Evolutionary conservation across 2,888 invertebrate species (phyloP).

Genomic region (Euspilapteryx auroguttella): DNA sequence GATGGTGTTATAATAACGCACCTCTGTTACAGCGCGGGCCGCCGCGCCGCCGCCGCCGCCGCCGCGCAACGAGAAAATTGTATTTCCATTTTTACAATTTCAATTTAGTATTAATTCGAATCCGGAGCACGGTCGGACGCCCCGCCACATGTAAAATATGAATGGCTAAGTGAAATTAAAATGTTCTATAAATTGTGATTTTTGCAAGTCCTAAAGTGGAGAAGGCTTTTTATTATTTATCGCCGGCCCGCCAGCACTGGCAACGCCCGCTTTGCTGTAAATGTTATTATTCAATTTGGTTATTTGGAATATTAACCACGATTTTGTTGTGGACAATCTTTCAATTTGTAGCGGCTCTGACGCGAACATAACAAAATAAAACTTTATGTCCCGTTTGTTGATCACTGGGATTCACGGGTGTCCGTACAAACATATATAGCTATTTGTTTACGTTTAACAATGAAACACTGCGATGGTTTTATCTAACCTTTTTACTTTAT

Average conservation of each 20-base stretch:
- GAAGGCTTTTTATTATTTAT: slow-evolving; percentile 61
- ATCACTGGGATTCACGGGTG: too few species aligned
- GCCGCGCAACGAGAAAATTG: slow-evolving; percentile 50
- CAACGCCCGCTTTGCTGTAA: slow-evolving; percentile 46
- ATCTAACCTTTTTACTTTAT: too few species aligned
- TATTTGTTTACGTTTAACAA: too few species aligned
- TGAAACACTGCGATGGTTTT: too few species aligned
- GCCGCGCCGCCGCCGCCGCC: slow-evolving; percentile 18
- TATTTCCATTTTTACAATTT: slow-evolving; percentile 62
- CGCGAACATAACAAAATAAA: too few species aligned
- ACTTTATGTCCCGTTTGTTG: too few species aligned
- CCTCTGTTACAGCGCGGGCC: slow-evolving; percentile 42
- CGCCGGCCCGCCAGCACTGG: slow-evolving; percentile 31
- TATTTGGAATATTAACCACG: slow-evolving; percentile 39
- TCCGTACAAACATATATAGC: too few species aligned
- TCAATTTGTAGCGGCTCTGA: slow-evolving; percentile 4
- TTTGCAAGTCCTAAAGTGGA: slow-evolving; percentile 62
- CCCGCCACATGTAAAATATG: slow-evolving; percentile 61
- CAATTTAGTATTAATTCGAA: slow-evolving; percentile 61
- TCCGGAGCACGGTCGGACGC: slow-evolving; percentile 46
- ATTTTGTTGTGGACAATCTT: slow-evolving; percentile 11
- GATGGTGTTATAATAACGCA: slow-evolving; percentile 32
- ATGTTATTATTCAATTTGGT: slow-evolving; percentile 53
- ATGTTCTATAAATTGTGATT: slow-evolving; percentile 62
- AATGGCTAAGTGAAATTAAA: slow-evolving; percentile 61